Evolutionary conservation across 2,888 invertebrate genomes (phyloP).

Genomic region (Notocelia uddmanniana): DNA sequence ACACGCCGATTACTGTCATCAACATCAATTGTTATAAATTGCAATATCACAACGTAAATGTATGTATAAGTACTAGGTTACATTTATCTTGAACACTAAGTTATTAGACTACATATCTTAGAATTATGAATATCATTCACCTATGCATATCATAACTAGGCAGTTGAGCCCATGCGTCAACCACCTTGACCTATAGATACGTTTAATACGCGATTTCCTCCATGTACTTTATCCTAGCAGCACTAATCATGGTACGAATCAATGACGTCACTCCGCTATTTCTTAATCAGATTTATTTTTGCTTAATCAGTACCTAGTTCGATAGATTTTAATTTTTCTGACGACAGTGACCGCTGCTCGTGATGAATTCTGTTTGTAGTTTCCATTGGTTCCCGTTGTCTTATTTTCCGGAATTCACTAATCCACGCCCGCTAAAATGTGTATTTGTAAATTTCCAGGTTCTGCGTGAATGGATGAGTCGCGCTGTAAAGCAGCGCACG

Average conservation of each 20-base stretch:
- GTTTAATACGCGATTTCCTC: slow-evolving; percentile 22
- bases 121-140: not conserved
- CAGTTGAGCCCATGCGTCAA: slow-evolving; percentile 45
- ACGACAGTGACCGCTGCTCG: not conserved
- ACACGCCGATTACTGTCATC: not conserved
- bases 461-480: slow-evolving; percentile 89
- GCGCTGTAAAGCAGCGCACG: slow-evolving; percentile 88
- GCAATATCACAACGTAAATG: not conserved
- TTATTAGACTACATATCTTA: not conserved
- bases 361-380: not conserved
- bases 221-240: slow-evolving; percentile 16
- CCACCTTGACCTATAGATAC: slow-evolving; percentile 52
- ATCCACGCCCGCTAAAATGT: not conserved
- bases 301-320: not conserved
- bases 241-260: slow-evolving; percentile 18
- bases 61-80: too few relatives aligned
- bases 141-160: not conserved
- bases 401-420: not conserved
- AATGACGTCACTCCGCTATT: slow-evolving; percentile 14
- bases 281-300: slow-evolving; percentile 4
- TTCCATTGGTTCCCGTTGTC: not conserved
- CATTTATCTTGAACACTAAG: not conserved
- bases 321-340: not conserved
- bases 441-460: slow-evolving; percentile 82
- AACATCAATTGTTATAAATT: not conserved